phyloP scores from a whole-genome alignment of 1,140 invertebrate genomes.

The Panagrolaimus sp. region DNA sequence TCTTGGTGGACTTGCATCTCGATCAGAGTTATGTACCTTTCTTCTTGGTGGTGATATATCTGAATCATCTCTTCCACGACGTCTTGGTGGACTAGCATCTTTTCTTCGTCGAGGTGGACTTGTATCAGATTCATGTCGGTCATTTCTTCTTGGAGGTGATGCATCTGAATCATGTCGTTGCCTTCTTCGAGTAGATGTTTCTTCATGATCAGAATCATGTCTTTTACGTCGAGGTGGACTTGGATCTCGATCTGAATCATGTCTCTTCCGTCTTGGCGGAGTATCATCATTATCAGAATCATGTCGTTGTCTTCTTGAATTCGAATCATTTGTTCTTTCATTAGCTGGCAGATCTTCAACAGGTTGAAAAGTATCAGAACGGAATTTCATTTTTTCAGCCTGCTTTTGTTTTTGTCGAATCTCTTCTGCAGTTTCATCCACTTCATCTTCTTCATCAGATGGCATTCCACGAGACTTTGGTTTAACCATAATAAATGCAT shows the following conservation, averaged over 20 bases:
- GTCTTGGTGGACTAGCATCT: background rate
- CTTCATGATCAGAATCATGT: background rate
- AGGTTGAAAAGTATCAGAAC: constrained; percentile 11
- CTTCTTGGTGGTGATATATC: constrained; percentile 5
- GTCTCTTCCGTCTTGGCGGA: constrained; percentile 5
- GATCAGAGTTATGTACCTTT: background rate
- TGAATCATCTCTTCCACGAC: constrained; percentile 23
- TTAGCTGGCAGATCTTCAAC: background rate
- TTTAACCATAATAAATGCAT: constrained; percentile 28
- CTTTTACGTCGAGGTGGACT: too few species aligned
- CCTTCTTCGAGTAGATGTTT: background rate
- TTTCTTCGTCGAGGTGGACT: constrained; percentile 19
- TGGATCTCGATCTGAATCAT: background rate
- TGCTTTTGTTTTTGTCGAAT: constrained; percentile 17
- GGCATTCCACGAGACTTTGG: background rate
- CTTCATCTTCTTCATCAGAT: constrained; percentile 34
- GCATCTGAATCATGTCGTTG: constrained; percentile 20
- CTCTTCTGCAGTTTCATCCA: constrained; percentile 30
- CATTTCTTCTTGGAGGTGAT: background rate
- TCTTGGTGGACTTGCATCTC: background rate
- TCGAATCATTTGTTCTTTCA: background rate
- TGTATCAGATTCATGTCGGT: constrained; percentile 16
- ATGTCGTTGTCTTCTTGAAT: constrained; percentile 19
- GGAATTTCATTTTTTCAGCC: constrained; percentile 12
- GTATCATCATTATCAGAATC: constrained; percentile 19